These are phyloP conservation scores for Andinoacara biseriatus DNA, from an alignment of 2,113 vertebrate species.

Conservation along the genomic window DNA sequence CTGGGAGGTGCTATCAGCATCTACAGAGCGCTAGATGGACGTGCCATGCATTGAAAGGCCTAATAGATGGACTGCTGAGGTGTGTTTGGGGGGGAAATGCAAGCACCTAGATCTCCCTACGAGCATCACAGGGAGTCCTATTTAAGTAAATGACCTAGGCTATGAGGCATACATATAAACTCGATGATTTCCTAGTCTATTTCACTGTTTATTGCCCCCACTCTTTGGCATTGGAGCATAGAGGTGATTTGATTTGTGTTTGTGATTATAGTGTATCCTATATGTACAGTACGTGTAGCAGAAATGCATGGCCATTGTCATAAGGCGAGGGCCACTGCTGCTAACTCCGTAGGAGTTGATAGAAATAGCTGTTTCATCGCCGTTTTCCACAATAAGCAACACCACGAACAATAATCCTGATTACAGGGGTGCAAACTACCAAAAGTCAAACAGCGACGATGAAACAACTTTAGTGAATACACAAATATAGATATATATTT, in stretches of 20 bases:
- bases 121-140: slow-evolving; percentile 60
- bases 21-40: slow-evolving; percentile 64
- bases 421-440: neutral
- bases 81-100: slow-evolving; percentile 45
- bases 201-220: slow-evolving; percentile 63
- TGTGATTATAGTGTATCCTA: slow-evolving; percentile 63
- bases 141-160: slow-evolving; percentile 69
- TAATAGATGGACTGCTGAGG: slow-evolving; percentile 58
- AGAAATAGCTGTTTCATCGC: slow-evolving; percentile 38
- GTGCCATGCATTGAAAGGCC: slow-evolving; percentile 67
- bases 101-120: slow-evolving; percentile 42
- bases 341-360: slow-evolving; percentile 42
- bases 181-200: slow-evolving; percentile 65
- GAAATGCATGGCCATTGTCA: slow-evolving; percentile 47
- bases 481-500: neutral
- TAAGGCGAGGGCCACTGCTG: slow-evolving; percentile 41
- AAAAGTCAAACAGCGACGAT: neutral
- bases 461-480: slow-evolving; percentile 22
- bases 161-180: slow-evolving; percentile 62
- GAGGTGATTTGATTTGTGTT: slow-evolving; percentile 71
- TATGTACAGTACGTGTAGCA: slow-evolving; percentile 28
- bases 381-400: slow-evolving; percentile 27
- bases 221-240: slow-evolving; percentile 51
- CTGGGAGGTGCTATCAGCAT: slow-evolving; percentile 65
- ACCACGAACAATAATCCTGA: neutral